Base-by-base conservation (phyloP, 2,888 invertebrate species). In the Pogonocherus hispidulus region DNA sequence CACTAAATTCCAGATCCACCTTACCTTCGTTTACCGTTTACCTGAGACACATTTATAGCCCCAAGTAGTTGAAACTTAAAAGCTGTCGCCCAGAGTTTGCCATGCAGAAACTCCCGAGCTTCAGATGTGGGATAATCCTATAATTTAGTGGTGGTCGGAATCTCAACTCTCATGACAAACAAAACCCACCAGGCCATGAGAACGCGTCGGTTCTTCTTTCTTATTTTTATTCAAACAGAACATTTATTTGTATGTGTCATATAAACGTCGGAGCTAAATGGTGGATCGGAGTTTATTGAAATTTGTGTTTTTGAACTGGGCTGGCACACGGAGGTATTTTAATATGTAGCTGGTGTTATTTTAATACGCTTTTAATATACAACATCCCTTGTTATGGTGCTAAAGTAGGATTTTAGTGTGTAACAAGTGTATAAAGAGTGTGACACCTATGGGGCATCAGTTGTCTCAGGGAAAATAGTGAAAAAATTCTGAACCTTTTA, bases 61-160 rank as follows among this genome's bases (percentile, higher is more conserved):
- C n/a, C 11, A 46, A 32, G 47, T 20, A 44, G 22, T 14, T 59
- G 59, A 35, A 59, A 59, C 59, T 59, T 47, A 47, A 27, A 59
- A 59, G 32, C 47, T 47, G 47, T 59, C 47, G 47, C 18, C 59
- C 59, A 44, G 59, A 59, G 47, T 52, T 63, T 37, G 55, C 55
- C 55, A 49, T 23, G 56, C 64, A 64, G 56, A 56, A 56, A 64
- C 27, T 56, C 56, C 51, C 22, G 27, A 51, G 19, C 65, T 37
- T 35, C 59, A 65, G 65, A 59, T 44, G 65, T 18, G 65, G 59
- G 59, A 65, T 65, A 65, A 59, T 56, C 65, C 37, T 8, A 49
- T 56, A 65, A 65, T 65, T 59, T 65, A 65, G 65, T 52, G 65
- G 65, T 44, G 35, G 41, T 41, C 41, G 11, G 52, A 37, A 57